phyloP scores from a whole-genome alignment of 2,888 invertebrate genomes.

The Tetanocera ferruginea region DNA sequence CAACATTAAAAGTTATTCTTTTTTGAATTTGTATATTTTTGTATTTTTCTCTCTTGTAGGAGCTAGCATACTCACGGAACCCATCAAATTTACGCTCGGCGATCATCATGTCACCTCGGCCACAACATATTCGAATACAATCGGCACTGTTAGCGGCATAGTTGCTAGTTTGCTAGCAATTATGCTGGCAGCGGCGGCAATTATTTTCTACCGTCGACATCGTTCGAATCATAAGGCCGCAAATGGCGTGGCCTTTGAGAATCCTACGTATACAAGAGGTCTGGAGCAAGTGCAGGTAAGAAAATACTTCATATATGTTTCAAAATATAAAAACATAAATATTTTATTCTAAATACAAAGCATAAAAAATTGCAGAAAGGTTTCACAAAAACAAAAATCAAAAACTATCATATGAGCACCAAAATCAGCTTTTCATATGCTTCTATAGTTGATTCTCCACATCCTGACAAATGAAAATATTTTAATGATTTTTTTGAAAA shows the following conservation, averaged over 20 bases:
- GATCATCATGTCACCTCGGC: constrained; percentile 81
- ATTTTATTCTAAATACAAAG: neutral
- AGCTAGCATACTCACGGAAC: constrained; percentile 81
- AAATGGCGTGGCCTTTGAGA: constrained; percentile 86
- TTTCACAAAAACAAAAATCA: no score
- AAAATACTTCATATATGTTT: constrained; percentile 31
- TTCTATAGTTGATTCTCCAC: no score
- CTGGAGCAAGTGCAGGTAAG: constrained; percentile 81
- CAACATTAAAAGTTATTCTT: neutral
- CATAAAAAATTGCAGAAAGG: no score
- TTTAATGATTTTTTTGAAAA: no score
- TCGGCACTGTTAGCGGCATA: constrained; percentile 69
- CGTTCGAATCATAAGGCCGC: constrained; percentile 63
- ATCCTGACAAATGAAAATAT: no score
- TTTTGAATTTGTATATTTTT: neutral
- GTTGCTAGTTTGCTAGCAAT: constrained; percentile 68
- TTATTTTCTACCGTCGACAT: constrained; percentile 67
- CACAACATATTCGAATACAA: constrained; percentile 70
- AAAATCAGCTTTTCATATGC: no score
- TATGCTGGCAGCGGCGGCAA: constrained; percentile 66
- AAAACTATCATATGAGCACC: no score
- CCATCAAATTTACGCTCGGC: constrained; percentile 81
- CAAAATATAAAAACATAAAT: constrained; percentile 13
- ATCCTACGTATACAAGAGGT: constrained; percentile 85
- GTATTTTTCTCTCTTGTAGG: constrained; percentile 66